Conservation (phyloP, 2,888 invertebrate genomes). For the Standfussiana lucernea region DNA sequence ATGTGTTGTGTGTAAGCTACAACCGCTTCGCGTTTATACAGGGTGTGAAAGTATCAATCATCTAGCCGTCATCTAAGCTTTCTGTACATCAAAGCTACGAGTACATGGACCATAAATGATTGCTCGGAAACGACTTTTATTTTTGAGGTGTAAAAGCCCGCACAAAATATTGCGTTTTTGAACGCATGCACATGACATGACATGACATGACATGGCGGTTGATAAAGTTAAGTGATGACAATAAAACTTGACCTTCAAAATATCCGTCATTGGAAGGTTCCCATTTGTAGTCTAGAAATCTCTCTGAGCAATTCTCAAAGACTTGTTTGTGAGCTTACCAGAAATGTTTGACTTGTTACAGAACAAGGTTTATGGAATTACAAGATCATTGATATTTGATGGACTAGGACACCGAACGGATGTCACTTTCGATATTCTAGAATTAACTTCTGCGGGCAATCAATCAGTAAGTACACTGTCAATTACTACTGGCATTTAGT, state of each 20-base stretch:
- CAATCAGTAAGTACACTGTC: constrained; percentile 85
- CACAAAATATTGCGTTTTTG: not conserved
- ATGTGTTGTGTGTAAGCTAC: not conserved
- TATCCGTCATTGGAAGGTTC: not conserved
- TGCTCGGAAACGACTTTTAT: not conserved
- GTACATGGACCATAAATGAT: not conserved
- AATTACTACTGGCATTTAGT: not conserved
- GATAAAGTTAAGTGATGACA: not conserved
- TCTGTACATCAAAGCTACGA: not conserved
- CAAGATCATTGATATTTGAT: constrained; percentile 94
- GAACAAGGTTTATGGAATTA: constrained; percentile 93
- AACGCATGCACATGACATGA: too few species aligned
- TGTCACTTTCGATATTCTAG: constrained; percentile 92
- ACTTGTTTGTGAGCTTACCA: not conserved
- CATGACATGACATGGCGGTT: not conserved
- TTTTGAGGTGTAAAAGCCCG: not conserved
- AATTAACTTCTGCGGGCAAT: constrained; percentile 92
- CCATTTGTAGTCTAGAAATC: not conserved
- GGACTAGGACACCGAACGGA: constrained; percentile 93
- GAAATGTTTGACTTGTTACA: constrained; percentile 76
- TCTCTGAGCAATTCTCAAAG: not conserved
- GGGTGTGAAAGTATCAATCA: not conserved
- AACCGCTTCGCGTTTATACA: not conserved
- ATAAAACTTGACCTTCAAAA: not conserved
- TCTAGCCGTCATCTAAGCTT: not conserved